Evolutionary conservation across 1,140 invertebrate genomes (phyloP), one percentile per base, ranked within the genome.

Genomic region (Drosophila pruinosa): DNA sequence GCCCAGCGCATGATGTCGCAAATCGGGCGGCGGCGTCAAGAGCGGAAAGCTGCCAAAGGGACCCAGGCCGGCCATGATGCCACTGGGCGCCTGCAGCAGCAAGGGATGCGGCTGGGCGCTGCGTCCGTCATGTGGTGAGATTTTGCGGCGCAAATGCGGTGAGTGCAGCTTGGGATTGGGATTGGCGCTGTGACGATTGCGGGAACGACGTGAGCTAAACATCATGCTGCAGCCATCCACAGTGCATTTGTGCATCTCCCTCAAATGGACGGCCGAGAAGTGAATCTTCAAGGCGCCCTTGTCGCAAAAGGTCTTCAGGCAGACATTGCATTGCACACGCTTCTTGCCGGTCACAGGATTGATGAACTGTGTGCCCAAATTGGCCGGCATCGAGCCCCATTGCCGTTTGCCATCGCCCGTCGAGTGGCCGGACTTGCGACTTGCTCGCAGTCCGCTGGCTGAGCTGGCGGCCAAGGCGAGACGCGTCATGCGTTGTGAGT

Each of bases 221-320:
- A 99, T 99, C 97, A 99, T 99, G 90, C 97, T 99, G 92, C 99
- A 99, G 0, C 99, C 98, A 83, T 98, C 96, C 0, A 99, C 98
- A 0, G 98, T 99, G 91, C 99, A 99, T 91, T 98, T 98, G 92
- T 99, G 99, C 98, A 99, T 99, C 93, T 99, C 99, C 14, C 97
- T 94, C 58, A 99, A 91, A 92, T 99, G 99, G 4, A 99, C 99
- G 0, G 99, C 99, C 43, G 98, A 99, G 90, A 99, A 99, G 91
- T 99, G 99, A 17, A 99, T 99, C 92, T 99, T 99, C 0, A 99
- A 93, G 0, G 99, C 99, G 53, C 98, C 98, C 93, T 99, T 99
- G 93, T 99, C 99, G 93, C 99, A 99, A 92, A 99, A 99, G 22
- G 98, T 99, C 92, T 99, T 99, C 52, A 99, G 93, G 90, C 99